Conservation (phyloP, 2,113 vertebrate species). For the Paramisgurnus dabryanus region DNA sequence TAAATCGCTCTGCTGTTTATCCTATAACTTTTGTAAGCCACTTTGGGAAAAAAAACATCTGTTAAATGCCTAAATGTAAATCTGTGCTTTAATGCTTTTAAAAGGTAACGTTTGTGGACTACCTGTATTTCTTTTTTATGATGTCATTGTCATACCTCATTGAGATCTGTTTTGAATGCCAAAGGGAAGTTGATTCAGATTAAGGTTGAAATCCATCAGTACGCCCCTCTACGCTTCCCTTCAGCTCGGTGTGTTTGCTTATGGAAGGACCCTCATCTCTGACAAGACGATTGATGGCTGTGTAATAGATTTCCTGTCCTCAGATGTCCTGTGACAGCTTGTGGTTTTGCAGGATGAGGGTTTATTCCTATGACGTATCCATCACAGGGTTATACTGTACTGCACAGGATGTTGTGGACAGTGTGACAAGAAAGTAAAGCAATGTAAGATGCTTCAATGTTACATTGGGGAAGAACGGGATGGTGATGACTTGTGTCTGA, state of each 20-base stretch:
- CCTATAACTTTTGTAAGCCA: too few species aligned
- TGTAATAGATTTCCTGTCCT: constrained; percentile 55
- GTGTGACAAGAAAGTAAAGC: constrained; percentile 36
- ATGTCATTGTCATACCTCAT: neutral
- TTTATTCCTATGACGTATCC: constrained; percentile 52
- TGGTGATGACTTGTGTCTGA: constrained; percentile 22
- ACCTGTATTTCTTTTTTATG: too few species aligned
- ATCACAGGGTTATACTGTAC: constrained; percentile 41
- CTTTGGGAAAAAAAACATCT: too few species aligned
- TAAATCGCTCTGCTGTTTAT: too few species aligned
- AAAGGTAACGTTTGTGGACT: too few species aligned
- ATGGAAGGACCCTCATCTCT: constrained; percentile 46
- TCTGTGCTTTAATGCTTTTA: too few species aligned
- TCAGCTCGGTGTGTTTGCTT: constrained; percentile 37
- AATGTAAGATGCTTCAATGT: constrained; percentile 38
- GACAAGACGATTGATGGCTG: constrained; percentile 47
- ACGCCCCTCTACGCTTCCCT: constrained; percentile 20
- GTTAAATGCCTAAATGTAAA: too few species aligned
- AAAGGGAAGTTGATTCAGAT: constrained; percentile 2
- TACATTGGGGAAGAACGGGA: constrained; percentile 20
- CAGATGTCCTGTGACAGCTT: constrained; percentile 36
- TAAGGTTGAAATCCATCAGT: constrained; percentile 36
- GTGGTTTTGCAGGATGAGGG: constrained; percentile 45
- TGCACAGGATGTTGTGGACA: constrained; percentile 25
- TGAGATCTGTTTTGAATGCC: constrained; percentile 15